These are phyloP conservation scores for Sciurus niger DNA, from an alignment of 2,113 vertebrate genomes.

Conservation along the genomic window DNA sequence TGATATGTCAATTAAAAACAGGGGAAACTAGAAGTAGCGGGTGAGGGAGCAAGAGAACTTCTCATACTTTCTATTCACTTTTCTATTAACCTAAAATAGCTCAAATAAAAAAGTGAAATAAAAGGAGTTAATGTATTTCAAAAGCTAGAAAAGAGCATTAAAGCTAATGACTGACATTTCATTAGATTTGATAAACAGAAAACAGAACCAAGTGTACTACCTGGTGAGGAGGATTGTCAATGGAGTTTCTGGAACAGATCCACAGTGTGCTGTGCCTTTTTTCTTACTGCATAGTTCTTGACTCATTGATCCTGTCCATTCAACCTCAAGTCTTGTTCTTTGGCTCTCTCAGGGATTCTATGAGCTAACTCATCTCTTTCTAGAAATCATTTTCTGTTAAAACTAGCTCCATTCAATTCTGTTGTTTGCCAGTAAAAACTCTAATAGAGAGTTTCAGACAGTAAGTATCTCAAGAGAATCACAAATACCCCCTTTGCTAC, in stretches of 20 bases:
- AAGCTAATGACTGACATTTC: neutral
- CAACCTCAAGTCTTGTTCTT: neutral
- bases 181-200: neutral
- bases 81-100: neutral
- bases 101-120: neutral
- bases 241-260: constrained; percentile 9
- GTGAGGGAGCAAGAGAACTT: neutral
- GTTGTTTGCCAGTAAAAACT: neutral
- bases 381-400: constrained; percentile 52
- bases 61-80: neutral
- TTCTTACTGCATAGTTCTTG: neutral
- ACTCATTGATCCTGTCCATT: neutral
- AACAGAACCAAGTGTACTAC: neutral
- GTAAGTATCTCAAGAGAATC: neutral
- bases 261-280: neutral
- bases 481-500: neutral
- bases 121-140: neutral
- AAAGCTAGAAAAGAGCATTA: neutral
- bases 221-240: neutral
- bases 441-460: constrained; percentile 7
- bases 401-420: constrained; percentile 1
- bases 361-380: neutral
- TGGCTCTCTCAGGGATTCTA: neutral
- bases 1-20: neutral
- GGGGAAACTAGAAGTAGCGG: neutral